Evolutionary conservation across 1,140 invertebrate genomes (phyloP).

Genomic region (Dendrolimus punctatus): DNA sequence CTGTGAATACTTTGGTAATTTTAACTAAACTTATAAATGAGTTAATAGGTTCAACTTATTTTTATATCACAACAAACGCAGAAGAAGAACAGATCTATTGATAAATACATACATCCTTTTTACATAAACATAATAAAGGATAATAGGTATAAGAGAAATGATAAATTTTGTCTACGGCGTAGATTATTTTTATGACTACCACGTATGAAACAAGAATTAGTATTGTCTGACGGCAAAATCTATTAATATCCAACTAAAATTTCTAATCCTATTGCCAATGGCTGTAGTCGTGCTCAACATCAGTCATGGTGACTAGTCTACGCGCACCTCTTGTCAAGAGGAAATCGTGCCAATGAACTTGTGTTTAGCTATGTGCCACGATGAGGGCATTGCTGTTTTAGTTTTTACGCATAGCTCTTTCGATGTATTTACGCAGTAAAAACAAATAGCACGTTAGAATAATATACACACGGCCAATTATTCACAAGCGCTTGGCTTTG

Average conservation of each 20-base stretch:
- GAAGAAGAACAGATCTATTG: too few relatives aligned
- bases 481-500: background rate
- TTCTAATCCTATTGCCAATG: constrained; percentile 16
- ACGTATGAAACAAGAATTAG: too few relatives aligned
- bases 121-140: too few relatives aligned
- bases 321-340: constrained; percentile 23
- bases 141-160: too few relatives aligned
- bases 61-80: too few relatives aligned
- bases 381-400: constrained; percentile 31
- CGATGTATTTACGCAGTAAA: constrained; percentile 23
- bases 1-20: too few relatives aligned
- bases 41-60: too few relatives aligned
- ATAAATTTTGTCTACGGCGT: too few relatives aligned
- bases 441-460: constrained; percentile 12
- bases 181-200: too few relatives aligned
- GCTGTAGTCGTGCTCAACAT: constrained; percentile 24
- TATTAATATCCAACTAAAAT: background rate
- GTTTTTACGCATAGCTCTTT: constrained; percentile 19
- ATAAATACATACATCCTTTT: too few relatives aligned
- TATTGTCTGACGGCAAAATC: background rate
- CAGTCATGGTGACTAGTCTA: constrained; percentile 25
- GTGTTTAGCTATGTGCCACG: constrained; percentile 28
- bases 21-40: too few relatives aligned
- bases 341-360: constrained; percentile 55
- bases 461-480: background rate